phyloP scores from a whole-genome alignment of 2,113 vertebrate species.

The Seriola aureovittata region DNA sequence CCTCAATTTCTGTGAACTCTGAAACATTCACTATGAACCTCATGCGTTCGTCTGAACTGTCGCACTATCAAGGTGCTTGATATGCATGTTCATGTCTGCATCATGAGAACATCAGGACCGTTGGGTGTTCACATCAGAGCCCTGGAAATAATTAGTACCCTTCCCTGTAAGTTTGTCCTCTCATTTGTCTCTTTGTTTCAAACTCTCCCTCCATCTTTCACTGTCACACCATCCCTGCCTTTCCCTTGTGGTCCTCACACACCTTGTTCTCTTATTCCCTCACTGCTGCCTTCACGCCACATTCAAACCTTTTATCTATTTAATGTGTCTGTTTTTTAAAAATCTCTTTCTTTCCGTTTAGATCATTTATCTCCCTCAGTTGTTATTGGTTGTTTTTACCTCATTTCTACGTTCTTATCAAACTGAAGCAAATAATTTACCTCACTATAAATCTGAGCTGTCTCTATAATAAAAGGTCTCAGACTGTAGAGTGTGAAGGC shows the following conservation, averaged over 20 bases:
- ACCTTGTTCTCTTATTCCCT: constrained; percentile 53
- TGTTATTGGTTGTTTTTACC: not conserved
- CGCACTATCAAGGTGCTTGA: constrained; percentile 24
- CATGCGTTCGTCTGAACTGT: constrained; percentile 34
- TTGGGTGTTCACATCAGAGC: constrained; percentile 46
- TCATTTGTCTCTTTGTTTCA: constrained; percentile 44
- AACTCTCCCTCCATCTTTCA: constrained; percentile 30
- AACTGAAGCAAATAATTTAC: constrained; percentile 23
- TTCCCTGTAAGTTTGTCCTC: constrained; percentile 17
- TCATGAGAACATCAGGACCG: constrained; percentile 35
- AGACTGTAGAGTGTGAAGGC: not conserved
- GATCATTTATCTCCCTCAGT: constrained; percentile 26
- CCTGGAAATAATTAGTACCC: constrained; percentile 44
- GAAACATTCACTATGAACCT: not conserved
- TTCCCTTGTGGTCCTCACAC: constrained; percentile 32
- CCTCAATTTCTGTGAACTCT: constrained; percentile 3
- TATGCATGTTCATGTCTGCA: constrained; percentile 30
- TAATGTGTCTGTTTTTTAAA: constrained; percentile 9
- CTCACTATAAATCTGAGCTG: not conserved
- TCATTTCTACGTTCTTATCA: constrained; percentile 6
- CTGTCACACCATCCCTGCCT: constrained; percentile 33
- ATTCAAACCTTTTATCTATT: constrained; percentile 61
- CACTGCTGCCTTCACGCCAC: constrained; percentile 37
- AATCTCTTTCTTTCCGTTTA: constrained; percentile 11
- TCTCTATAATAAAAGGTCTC: not conserved